A percentile compares a stretch with the other conserved stretches of the same genome.
These are phyloP conservation scores for Oxygymnocypris stewartii DNA, from an alignment of 2,113 vertebrate genomes.

Conservation along the genomic window DNA sequence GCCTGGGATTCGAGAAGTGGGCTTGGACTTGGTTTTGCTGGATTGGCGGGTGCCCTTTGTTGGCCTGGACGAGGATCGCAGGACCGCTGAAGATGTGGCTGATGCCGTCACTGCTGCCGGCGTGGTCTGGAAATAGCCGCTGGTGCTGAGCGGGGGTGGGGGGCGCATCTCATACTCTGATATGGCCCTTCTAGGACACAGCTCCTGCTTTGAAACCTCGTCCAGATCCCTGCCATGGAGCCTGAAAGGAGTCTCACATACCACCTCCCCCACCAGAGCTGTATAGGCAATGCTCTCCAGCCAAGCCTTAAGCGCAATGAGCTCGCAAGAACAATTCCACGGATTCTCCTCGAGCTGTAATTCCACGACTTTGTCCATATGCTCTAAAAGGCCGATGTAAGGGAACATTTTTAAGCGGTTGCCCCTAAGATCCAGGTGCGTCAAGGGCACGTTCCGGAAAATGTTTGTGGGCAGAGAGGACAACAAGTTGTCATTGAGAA, in stretches of 20 bases:
- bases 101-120: slow-evolving; percentile 89
- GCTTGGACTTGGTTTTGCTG: slow-evolving; percentile 87
- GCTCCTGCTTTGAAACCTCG: slow-evolving; percentile 95
- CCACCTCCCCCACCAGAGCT: slow-evolving; percentile 94
- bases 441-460: slow-evolving; percentile 94
- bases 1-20: slow-evolving; percentile 87
- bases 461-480: slow-evolving; percentile 89
- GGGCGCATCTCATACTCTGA: slow-evolving; percentile 90
- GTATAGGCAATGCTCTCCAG: slow-evolving; percentile 97
- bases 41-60: slow-evolving; percentile 93
- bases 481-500: slow-evolving; percentile 96
- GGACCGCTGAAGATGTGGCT: slow-evolving; percentile 92
- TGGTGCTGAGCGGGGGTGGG: slow-evolving; percentile 90
- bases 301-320: slow-evolving; percentile 96
- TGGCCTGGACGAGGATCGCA: slow-evolving; percentile 88
- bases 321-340: slow-evolving; percentile 98
- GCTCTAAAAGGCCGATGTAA: slow-evolving; percentile 91
- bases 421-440: slow-evolving; percentile 94
- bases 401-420: slow-evolving; percentile 94
- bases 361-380: slow-evolving; percentile 99
- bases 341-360: slow-evolving; percentile 98
- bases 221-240: slow-evolving; percentile 94
- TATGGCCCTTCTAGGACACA: slow-evolving; percentile 89
- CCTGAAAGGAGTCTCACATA: slow-evolving; percentile 96
- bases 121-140: slow-evolving; percentile 93